Percentiles rank a stretch among this genome's conserved stretches.
These are phyloP conservation scores for Luperina testacea DNA, from an alignment of 2,888 invertebrate species.

Conservation along the genomic window DNA sequence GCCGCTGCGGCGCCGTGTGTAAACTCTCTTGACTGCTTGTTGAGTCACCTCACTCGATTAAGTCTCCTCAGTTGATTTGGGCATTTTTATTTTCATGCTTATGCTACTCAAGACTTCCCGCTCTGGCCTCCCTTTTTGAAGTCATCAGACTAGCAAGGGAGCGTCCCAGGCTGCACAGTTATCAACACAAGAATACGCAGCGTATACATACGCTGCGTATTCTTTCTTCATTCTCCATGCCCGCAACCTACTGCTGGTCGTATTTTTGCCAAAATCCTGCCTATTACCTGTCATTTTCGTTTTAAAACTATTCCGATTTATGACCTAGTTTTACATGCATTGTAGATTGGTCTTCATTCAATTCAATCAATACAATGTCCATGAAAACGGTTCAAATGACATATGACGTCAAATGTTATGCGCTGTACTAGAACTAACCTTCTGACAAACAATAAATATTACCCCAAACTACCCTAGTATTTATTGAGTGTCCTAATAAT, in stretches of 20 bases:
- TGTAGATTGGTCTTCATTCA: conserved; percentile 37
- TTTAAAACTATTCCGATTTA: neutral
- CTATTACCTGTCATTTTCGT: neutral
- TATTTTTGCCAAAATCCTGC: neutral
- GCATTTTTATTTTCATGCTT: neutral
- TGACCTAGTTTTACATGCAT: conserved; percentile 18
- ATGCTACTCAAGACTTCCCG: neutral
- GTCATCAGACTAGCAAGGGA: neutral
- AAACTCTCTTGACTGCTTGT: neutral
- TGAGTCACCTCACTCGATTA: neutral
- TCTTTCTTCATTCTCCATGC: neutral
- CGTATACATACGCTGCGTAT: neutral
- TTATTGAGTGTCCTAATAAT: conserved; percentile 18
- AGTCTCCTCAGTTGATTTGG: neutral
- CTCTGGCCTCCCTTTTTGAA: neutral
- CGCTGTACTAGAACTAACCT: neutral
- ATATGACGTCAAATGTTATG: conserved; percentile 14
- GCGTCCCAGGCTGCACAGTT: neutral
- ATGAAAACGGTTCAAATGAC: conserved; percentile 11
- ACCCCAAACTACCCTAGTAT: conserved; percentile 6
- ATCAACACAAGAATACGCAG: neutral
- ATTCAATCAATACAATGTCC: conserved; percentile 42
- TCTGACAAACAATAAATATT: neutral
- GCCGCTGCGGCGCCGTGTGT: neutral
- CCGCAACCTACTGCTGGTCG: neutral